Conservation (phyloP, 2,888 invertebrate species). For the Hylaea fasciaria region DNA sequence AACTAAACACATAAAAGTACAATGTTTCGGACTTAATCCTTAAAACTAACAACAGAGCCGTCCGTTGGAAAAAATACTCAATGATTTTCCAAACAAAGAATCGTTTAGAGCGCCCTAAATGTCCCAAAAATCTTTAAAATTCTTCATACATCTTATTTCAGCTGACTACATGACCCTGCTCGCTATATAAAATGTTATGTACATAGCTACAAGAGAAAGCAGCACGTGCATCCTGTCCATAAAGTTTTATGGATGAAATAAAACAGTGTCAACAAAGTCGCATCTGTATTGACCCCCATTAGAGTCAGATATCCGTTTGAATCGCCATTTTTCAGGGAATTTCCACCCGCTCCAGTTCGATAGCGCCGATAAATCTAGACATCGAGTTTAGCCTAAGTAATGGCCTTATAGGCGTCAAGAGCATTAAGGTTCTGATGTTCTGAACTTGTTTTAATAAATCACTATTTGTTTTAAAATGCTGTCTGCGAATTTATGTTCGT, state of each 20-base stretch:
- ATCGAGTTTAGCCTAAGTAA: constrained; percentile 36
- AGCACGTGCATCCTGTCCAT: constrained; percentile 9
- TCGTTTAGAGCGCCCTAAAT: no score
- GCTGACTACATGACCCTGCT: not conserved
- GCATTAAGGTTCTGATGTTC: constrained; percentile 8
- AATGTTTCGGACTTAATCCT: no score
- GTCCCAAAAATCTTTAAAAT: no score
- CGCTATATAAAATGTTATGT: not conserved
- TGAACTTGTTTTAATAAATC: not conserved
- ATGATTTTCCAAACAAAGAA: no score
- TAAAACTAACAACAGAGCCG: no score
- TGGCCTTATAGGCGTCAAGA: constrained; percentile 33
- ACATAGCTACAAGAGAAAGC: not conserved
- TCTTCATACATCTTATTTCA: not conserved
- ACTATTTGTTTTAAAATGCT: no score
- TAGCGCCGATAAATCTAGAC: constrained; percentile 38
- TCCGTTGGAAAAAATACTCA: no score
- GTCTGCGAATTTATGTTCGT: no score
- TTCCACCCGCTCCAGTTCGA: constrained; percentile 27
- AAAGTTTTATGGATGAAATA: constrained; percentile 24
- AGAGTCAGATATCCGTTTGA: constrained; percentile 30
- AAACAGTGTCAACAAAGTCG: constrained; percentile 22
- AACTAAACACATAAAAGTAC: no score
- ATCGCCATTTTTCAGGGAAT: constrained; percentile 38
- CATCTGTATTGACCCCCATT: constrained; percentile 32